phyloP scores from a whole-genome alignment of 2,888 invertebrate species.

The Luffia ferchaultella region DNA sequence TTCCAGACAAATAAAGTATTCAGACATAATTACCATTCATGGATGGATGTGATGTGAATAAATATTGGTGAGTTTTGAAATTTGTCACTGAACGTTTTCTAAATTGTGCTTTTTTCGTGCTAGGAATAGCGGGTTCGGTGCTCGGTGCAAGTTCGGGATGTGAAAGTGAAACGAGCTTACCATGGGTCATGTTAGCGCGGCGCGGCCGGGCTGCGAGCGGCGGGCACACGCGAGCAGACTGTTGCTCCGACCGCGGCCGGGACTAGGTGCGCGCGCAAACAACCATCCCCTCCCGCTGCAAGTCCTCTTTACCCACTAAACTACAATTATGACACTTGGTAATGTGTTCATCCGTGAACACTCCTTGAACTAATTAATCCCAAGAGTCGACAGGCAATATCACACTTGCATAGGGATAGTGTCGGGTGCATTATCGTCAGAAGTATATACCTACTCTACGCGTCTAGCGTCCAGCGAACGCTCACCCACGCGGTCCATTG shows the following conservation, averaged over 20 bases:
- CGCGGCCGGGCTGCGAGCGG: constrained; percentile 34
- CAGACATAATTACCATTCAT: not conserved
- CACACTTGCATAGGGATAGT: no score
- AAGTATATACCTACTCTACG: no score
- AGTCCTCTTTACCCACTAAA: constrained; percentile 13
- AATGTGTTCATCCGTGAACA: no score
- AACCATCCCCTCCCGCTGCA: constrained; percentile 33
- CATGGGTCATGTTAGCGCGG: constrained; percentile 47
- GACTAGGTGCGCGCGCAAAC: constrained; percentile 37
- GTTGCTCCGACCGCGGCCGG: constrained; percentile 38
- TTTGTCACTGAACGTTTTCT: constrained; percentile 42
- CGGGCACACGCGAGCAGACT: constrained; percentile 58
- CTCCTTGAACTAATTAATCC: no score
- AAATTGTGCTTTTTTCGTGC: not conserved
- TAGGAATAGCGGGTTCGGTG: not conserved
- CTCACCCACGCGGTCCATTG: no score
- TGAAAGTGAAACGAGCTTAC: constrained; percentile 43
- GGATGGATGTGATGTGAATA: constrained; percentile 29
- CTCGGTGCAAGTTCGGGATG: not conserved
- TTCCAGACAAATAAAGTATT: not conserved
- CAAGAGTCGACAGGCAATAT: no score
- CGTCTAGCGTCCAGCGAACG: no score
- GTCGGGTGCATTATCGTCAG: no score
- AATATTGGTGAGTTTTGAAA: constrained; percentile 36
- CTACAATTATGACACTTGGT: no score